Evolutionary conservation across 1,140 invertebrate genomes (phyloP).

Genomic region (Drosophila tropicalis): DNA sequence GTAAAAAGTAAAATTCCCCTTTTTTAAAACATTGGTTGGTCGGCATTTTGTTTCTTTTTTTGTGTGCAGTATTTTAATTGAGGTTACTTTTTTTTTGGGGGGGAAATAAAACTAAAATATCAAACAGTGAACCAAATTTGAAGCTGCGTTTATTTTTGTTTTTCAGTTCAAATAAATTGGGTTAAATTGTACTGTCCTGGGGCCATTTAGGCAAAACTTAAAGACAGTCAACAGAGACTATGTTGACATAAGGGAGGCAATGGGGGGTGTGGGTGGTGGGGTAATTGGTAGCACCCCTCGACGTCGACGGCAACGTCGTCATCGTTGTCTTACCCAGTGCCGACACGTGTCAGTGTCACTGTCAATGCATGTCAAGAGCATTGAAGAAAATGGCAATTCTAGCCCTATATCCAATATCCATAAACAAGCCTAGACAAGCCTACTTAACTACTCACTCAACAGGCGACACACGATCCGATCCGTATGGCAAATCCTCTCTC

Average conservation of each 20-base stretch:
- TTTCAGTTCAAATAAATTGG: background rate
- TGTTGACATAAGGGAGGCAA: background rate
- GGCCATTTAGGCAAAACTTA: slow-evolving; percentile 18
- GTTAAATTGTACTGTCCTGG: slow-evolving; percentile 3
- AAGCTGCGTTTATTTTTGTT: background rate
- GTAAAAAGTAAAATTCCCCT: background rate
- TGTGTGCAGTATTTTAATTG: slow-evolving; percentile 42
- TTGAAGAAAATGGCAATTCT: slow-evolving; percentile 63
- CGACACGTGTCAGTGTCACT: slow-evolving; percentile 73
- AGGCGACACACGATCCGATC: slow-evolving; percentile 52
- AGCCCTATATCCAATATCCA: slow-evolving; percentile 40
- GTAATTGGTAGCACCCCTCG: slow-evolving; percentile 19
- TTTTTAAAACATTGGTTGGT: slow-evolving; percentile 37
- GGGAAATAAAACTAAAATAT: background rate
- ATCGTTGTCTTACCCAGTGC: background rate
- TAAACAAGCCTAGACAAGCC: slow-evolving; percentile 69
- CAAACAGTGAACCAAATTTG: background rate
- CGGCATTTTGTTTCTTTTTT: slow-evolving; percentile 39
- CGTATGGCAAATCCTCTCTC: slow-evolving; percentile 14
- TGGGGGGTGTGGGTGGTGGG: background rate
- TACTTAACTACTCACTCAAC: slow-evolving; percentile 73
- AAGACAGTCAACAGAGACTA: slow-evolving; percentile 42
- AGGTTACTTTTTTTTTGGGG: slow-evolving; percentile 18
- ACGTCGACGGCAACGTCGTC: background rate
- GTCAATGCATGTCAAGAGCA: slow-evolving; percentile 74